Base-by-base conservation (phyloP, 2,797 vertebrate genomes). In the Cirrhinus molitorella region DNA sequence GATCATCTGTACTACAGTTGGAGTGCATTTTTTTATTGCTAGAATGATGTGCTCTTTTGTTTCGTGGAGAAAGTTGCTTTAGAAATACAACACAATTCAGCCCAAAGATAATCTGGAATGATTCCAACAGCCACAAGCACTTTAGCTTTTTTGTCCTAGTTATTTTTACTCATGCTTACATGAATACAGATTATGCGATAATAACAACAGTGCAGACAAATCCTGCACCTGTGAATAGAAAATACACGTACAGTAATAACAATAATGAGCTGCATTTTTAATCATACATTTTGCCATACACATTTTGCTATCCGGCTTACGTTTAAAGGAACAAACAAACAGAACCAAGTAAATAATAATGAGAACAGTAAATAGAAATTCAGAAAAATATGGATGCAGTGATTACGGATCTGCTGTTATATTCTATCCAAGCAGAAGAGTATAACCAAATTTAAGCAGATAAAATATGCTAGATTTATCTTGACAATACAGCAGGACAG, bases 91-190 rank as follows among this genome's bases (percentile, higher is more conserved):
- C 1, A 16, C 53, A 37, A 10, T 76, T 76, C 11, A 74, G 47
- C 47, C 16, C 59, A 66, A 45, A 65, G 40, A 55, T 51, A 19
- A 23, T 25, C 70, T 82, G 80, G 47, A 67, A 53, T 55, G 81
- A 47, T 4, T 73, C 57, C 71, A 74, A 66, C 21, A 65, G 70
- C 80, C 25, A 77, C 73, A 77, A 37, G 61, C 7, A 65, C 21
- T 83, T 76, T 31, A 34, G 63, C 53, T 68, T 45, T 81, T 59
- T 83, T 77, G 73, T 45, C 81, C 37, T 59, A 61, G 74, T 61
- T 83, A 83, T 83, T 77, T 83, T 83, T 83, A 68, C 34, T 77
- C 34, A 17, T 28, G 34, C 59, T 76, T 83, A 68, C 59, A 68
- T 75, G 23, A 75, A 40, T 65, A 74, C 81, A 83, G 81, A 76